Percentiles rank a stretch among this genome's conserved stretches.
These are phyloP conservation scores for Indri indri DNA, from an alignment of 2,113 vertebrate genomes.

Conservation along the genomic window DNA sequence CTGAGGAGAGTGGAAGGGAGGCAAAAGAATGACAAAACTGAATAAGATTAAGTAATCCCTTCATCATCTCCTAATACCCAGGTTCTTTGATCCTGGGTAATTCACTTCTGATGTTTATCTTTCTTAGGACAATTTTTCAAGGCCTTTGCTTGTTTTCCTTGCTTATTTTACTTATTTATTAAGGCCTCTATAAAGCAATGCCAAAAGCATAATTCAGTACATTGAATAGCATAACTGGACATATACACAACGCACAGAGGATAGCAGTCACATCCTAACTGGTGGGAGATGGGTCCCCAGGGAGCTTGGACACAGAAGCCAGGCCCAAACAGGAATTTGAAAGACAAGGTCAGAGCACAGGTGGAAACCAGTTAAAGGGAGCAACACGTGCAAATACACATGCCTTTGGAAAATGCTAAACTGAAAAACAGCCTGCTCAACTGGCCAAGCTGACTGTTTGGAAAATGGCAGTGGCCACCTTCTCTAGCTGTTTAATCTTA, in stretches of 20 bases:
- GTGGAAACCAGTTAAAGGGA: neutral
- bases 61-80: neutral
- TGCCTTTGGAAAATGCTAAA: neutral
- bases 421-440: fast-evolving
- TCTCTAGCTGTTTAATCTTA: fast-evolving
- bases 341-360: fast-evolving
- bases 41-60: neutral
- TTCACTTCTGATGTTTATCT: neutral
- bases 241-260: neutral
- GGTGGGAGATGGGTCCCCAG: neutral
- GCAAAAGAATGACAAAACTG: neutral
- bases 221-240: neutral
- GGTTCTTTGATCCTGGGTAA: neutral
- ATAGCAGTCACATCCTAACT: fast-evolving
- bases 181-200: neutral
- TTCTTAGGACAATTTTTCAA: neutral
- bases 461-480: neutral
- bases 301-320: neutral
- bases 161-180: neutral
- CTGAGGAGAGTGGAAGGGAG: fast-evolving
- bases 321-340: neutral
- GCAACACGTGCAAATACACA: fast-evolving
- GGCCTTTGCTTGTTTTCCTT: neutral
- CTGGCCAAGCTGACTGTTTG: neutral
- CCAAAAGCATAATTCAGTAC: neutral